Evolutionary conservation across 1,140 invertebrate genomes (phyloP).

Genomic region (Piezodorus guildinii): DNA sequence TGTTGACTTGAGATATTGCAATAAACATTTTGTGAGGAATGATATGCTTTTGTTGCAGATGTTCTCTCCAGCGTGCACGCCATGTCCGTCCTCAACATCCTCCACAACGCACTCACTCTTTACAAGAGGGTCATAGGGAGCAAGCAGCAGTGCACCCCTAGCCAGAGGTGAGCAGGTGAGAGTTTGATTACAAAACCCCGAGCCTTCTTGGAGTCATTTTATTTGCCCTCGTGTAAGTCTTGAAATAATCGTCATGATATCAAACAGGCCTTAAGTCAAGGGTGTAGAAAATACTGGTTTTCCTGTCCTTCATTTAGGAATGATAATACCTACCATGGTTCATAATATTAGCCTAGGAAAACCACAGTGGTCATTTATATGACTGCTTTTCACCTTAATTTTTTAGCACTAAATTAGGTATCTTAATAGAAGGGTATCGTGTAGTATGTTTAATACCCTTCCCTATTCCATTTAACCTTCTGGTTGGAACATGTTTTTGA

Average conservation of each 20-base stretch:
- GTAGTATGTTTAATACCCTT: too few species aligned
- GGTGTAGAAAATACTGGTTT: too few species aligned
- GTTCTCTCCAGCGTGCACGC: slow-evolving; percentile 39
- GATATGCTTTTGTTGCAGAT: slow-evolving; percentile 31
- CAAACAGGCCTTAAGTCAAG: too few species aligned
- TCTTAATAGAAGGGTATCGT: too few species aligned
- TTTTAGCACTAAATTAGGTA: too few species aligned
- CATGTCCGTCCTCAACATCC: slow-evolving; percentile 45
- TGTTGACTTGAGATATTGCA: background rate
- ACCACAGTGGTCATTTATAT: too few species aligned
- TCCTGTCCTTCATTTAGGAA: too few species aligned
- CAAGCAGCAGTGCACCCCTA: slow-evolving; percentile 46
- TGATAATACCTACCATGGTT: too few species aligned
- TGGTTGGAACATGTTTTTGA: too few species aligned
- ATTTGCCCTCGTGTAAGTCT: background rate
- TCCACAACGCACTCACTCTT: slow-evolving; percentile 57
- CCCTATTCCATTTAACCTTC: too few species aligned
- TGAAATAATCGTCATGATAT: background rate
- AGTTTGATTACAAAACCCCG: slow-evolving; percentile 11
- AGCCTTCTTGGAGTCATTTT: slow-evolving; percentile 11
- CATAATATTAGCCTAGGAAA: too few species aligned
- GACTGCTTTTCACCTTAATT: too few species aligned
- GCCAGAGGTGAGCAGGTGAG: slow-evolving; percentile 34
- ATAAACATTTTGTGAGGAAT: background rate
- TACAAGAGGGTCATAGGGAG: slow-evolving; percentile 54